Evolutionary conservation across 1,140 invertebrate genomes (phyloP).

Genomic region (Drosophila baimaii): DNA sequence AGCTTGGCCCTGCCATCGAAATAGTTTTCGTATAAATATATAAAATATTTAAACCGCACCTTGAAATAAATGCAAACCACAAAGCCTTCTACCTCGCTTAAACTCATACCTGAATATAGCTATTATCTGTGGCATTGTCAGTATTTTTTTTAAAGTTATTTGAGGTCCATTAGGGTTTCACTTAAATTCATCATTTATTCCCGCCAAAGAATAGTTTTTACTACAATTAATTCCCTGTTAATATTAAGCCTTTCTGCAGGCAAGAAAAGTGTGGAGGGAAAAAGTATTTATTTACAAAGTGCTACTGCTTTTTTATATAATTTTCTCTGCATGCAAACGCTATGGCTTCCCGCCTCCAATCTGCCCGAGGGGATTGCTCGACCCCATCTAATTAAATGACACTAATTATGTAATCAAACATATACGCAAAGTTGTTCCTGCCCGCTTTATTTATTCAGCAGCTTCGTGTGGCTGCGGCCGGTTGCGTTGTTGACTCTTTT

Average conservation of each 20-base stretch:
- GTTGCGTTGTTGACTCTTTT: slow-evolving; percentile 28
- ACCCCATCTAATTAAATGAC: slow-evolving; percentile 43
- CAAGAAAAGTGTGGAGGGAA: no score
- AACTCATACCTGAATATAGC: not conserved
- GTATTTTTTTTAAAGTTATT: not conserved
- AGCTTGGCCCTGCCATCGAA: not conserved
- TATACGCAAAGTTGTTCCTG: slow-evolving; percentile 53
- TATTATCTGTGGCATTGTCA: no score
- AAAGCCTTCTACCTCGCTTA: not conserved
- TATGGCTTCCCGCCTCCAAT: not conserved
- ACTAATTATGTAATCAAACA: slow-evolving; percentile 78
- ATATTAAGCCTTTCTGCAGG: no score
- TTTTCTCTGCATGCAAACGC: not conserved
- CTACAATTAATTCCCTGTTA: not conserved
- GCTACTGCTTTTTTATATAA: not conserved
- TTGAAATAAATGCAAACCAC: not conserved
- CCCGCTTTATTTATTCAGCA: slow-evolving; percentile 58
- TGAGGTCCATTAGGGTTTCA: not conserved
- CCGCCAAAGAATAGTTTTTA: not conserved
- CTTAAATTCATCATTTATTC: not conserved
- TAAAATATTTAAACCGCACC: slow-evolving; percentile 23
- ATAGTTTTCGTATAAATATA: slow-evolving; percentile 32
- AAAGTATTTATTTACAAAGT: not conserved
- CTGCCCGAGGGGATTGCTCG: slow-evolving; percentile 9
- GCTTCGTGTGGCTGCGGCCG: slow-evolving; percentile 27